phyloP scores from a whole-genome alignment of 2,113 vertebrate genomes.

The Atractosteus spatula region DNA sequence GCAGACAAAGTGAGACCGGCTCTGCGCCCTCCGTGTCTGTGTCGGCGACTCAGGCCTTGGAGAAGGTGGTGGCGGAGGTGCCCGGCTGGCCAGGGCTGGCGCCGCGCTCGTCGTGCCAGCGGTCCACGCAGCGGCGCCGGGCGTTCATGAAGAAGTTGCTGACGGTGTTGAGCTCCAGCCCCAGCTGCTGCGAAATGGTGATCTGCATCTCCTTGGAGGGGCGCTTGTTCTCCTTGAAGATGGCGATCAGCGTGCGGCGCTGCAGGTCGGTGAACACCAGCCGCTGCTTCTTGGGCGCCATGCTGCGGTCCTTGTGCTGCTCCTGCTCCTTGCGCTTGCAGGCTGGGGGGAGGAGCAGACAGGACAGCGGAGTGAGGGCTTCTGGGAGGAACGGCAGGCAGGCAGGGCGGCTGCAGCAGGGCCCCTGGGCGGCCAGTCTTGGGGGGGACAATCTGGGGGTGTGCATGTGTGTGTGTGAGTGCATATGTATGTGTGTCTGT shows the following conservation, averaged over 20 bases:
- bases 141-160: slow-evolving; percentile 99
- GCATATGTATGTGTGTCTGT: too few relatives aligned
- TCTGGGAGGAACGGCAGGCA: slow-evolving; percentile 28
- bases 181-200: slow-evolving; percentile 97
- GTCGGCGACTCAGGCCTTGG: slow-evolving; percentile 82
- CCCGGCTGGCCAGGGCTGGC: slow-evolving; percentile 76
- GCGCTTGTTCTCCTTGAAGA: slow-evolving; percentile 98
- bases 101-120: slow-evolving; percentile 90
- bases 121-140: slow-evolving; percentile 92
- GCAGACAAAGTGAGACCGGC: too few relatives aligned
- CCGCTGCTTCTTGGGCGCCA: slow-evolving; percentile 93
- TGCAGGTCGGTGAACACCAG: slow-evolving; percentile 98
- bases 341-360: slow-evolving; percentile 66
- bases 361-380: slow-evolving; percentile 39
- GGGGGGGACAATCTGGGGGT: too few relatives aligned
- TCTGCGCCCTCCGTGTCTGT: background rate
- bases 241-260: slow-evolving; percentile 94
- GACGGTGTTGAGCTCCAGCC: slow-evolving; percentile 95
- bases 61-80: slow-evolving; percentile 85
- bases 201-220: slow-evolving; percentile 98
- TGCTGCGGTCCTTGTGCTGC: slow-evolving; percentile 91
- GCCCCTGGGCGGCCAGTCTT: too few relatives aligned
- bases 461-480: too few relatives aligned
- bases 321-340: slow-evolving; percentile 98
- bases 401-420: background rate